Evolutionary conservation across 1,140 invertebrate genomes (phyloP).

Genomic region (Hesperophylax magnus): DNA sequence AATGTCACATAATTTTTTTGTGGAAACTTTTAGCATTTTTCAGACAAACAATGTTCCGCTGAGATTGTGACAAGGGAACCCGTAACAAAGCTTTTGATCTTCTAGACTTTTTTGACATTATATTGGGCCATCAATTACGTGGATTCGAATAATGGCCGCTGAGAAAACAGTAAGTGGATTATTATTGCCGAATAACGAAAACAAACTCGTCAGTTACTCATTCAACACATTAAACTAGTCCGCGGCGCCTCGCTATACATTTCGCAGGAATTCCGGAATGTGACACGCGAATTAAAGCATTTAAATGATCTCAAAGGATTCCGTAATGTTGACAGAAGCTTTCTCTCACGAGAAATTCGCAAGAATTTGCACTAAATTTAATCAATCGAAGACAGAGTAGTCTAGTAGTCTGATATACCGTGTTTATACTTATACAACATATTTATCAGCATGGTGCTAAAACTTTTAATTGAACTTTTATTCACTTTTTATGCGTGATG

Average conservation of each 20-base stretch:
- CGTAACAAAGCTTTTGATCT: constrained; percentile 31
- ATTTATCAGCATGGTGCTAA: no score
- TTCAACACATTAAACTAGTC: constrained; percentile 6
- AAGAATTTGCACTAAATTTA: no score
- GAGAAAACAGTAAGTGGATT: neutral
- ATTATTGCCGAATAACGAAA: constrained; percentile 7
- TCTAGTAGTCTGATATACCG: no score
- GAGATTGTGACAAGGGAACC: constrained; percentile 11
- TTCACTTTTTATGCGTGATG: no score
- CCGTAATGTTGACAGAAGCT: neutral
- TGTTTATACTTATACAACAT: no score
- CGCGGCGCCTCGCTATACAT: neutral
- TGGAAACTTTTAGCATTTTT: neutral
- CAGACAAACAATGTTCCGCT: constrained; percentile 3
- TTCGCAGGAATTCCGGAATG: constrained; percentile 17
- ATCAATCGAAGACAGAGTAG: no score
- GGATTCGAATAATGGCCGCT: neutral
- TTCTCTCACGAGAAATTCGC: neutral
- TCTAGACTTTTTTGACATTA: neutral
- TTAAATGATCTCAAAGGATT: neutral
- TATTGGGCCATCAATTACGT: neutral
- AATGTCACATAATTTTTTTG: neutral
- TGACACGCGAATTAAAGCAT: neutral
- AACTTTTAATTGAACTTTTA: no score
- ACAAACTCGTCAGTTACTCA: constrained; percentile 12